Percentiles rank a stretch among this genome's conserved stretches.
These are phyloP conservation scores for Lynx canadensis DNA, from an alignment of 2,113 vertebrate genomes.

Conservation along the genomic window DNA sequence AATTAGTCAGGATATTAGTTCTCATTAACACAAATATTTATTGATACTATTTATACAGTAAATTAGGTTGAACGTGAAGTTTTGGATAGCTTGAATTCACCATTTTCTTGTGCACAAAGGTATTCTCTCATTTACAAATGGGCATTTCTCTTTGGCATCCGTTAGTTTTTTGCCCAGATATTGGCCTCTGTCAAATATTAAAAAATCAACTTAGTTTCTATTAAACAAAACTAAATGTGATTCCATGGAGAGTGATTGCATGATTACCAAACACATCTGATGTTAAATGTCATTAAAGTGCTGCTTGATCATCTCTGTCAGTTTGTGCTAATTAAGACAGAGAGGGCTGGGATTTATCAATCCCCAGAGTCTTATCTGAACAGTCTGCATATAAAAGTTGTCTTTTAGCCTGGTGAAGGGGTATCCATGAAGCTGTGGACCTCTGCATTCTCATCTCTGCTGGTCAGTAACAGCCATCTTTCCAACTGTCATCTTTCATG, in stretches of 20 bases:
- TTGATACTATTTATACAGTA: conserved; percentile 76
- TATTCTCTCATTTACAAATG: conserved; percentile 82
- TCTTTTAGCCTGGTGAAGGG: conserved; percentile 83
- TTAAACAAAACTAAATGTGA: conserved; percentile 82
- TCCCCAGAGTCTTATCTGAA: conserved; percentile 86
- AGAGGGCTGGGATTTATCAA: conserved; percentile 86
- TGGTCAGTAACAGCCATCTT: conserved; percentile 97
- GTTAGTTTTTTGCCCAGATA: conserved; percentile 85
- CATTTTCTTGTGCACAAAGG: conserved; percentile 71
- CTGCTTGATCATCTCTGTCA: conserved; percentile 91
- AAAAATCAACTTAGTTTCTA: conserved; percentile 82
- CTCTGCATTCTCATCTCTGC: conserved; percentile 78
- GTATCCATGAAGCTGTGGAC: conserved; percentile 81
- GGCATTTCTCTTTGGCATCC: conserved; percentile 96
- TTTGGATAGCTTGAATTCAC: conserved; percentile 72
- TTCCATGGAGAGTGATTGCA: conserved; percentile 86
- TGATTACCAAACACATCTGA: conserved; percentile 88
- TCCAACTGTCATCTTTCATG: conserved; percentile 96
- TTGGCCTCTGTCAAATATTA: conserved; percentile 84
- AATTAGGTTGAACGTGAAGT: conserved; percentile 73
- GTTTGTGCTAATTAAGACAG: conserved; percentile 90
- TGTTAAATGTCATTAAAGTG: conserved; percentile 97
- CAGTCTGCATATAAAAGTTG: conserved; percentile 86
- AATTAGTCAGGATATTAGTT: conserved; percentile 76
- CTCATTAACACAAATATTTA: conserved; percentile 79